Conservation (phyloP, 2,888 invertebrate genomes). For the Caradrina clavipalpis region DNA sequence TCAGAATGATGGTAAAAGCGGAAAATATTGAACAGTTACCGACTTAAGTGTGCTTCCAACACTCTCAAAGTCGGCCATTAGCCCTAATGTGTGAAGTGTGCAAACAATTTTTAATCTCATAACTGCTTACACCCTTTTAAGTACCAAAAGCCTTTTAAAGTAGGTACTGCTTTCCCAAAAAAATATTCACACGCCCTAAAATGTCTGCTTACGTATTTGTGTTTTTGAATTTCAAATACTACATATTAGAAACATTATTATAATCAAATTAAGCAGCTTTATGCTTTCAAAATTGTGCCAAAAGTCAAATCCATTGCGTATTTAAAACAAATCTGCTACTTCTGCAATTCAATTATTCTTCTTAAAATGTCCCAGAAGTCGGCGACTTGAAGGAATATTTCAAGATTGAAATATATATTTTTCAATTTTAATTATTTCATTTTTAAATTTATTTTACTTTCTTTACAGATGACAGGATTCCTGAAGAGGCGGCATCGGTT, state of each 20-base stretch:
- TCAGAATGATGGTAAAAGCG: constrained; percentile 2
- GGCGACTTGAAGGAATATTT: not conserved
- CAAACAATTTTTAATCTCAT: not conserved
- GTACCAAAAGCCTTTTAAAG: constrained; percentile 4
- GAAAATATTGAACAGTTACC: constrained; percentile 3
- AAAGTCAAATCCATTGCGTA: not conserved
- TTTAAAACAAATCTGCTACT: not conserved
- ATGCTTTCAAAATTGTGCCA: not conserved
- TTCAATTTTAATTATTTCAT: not conserved
- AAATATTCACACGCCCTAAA: not conserved
- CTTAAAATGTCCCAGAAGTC: not conserved
- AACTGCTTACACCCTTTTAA: not conserved
- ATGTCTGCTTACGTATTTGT: not conserved
- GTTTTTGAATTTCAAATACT: not conserved
- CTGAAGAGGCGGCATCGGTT: constrained; percentile 84
- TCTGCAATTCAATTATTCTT: not conserved
- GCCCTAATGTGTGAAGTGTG: constrained; percentile 2
- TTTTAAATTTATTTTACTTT: constrained; percentile 41
- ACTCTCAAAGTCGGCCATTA: not conserved
- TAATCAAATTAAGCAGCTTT: constrained; percentile 7
- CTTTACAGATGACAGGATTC: constrained; percentile 89
- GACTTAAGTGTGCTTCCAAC: not conserved
- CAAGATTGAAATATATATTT: constrained; percentile 1
- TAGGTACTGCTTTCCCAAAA: not conserved
- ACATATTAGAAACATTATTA: too few species aligned